Evolutionary conservation across 2,797 vertebrate species (phyloP).

Genomic region (Chelon labrosus): DNA sequence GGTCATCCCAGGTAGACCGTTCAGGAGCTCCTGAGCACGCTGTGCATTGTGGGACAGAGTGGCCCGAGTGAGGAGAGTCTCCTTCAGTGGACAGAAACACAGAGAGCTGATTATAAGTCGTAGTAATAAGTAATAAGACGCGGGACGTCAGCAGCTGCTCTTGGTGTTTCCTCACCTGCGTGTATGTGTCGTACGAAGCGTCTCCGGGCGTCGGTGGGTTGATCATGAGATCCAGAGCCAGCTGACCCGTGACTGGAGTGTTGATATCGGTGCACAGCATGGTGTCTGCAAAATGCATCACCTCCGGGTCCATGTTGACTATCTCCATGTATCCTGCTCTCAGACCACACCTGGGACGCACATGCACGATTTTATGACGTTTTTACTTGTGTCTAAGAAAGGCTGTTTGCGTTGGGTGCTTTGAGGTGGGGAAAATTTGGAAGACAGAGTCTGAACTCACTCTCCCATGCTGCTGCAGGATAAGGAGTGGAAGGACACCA

Average conservation of each 20-base stretch:
- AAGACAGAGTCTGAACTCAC: constrained; percentile 77
- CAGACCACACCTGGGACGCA: constrained; percentile 73
- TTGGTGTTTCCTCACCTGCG: constrained; percentile 54
- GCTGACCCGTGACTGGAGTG: constrained; percentile 72
- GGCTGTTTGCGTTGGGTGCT: too few relatives aligned
- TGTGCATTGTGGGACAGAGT: constrained; percentile 69
- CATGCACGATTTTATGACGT: not conserved
- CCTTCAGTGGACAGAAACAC: constrained; percentile 53
- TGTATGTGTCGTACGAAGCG: constrained; percentile 63
- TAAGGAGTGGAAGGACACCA: constrained; percentile 88
- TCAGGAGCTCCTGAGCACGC: constrained; percentile 61
- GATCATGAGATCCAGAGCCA: constrained; percentile 76
- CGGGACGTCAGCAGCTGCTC: not conserved
- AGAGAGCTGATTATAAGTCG: not conserved
- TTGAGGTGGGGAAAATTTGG: too few relatives aligned
- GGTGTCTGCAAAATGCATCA: constrained; percentile 52
- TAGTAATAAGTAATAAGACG: too few relatives aligned
- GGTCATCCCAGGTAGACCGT: constrained; percentile 71
- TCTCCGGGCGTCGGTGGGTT: constrained; percentile 69
- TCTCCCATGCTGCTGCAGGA: constrained; percentile 87
- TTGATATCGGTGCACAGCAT: constrained; percentile 60
- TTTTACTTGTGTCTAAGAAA: too few relatives aligned
- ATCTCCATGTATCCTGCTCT: constrained; percentile 79
- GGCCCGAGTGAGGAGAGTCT: constrained; percentile 42
- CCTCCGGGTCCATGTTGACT: constrained; percentile 72